Percentiles rank a stretch among this genome's conserved stretches.
Evolutionary conservation across 2,113 vertebrate genomes (phyloP).

Genomic region (Tragelaphus strepsiceros): DNA sequence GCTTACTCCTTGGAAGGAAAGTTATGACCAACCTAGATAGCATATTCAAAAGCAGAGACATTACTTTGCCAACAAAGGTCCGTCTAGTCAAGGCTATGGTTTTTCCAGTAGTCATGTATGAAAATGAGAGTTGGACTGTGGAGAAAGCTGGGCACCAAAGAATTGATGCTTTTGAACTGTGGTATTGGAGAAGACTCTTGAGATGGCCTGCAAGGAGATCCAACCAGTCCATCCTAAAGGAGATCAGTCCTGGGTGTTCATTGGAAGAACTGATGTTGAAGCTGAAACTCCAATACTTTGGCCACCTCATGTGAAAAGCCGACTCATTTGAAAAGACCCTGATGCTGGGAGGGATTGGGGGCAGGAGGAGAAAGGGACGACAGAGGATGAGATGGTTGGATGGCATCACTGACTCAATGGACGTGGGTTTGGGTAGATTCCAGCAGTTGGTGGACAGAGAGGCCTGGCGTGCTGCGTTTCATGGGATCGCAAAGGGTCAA

Average conservation of each 20-base stretch:
- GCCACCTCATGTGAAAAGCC: fast-evolving
- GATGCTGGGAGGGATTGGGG: not conserved
- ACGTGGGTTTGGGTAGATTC: not conserved
- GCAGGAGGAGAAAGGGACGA: not conserved
- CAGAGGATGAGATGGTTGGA: not conserved
- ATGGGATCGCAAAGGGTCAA: fast-evolving
- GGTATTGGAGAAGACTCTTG: not conserved
- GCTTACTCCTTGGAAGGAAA: not conserved
- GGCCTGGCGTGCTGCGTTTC: fast-evolving
- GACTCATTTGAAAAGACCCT: not conserved
- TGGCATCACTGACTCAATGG: not conserved
- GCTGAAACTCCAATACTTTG: not conserved
- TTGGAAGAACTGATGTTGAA: not conserved
- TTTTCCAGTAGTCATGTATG: not conserved
- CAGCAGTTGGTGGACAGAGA: not conserved
- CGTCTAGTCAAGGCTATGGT: not conserved
- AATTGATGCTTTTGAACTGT: not conserved
- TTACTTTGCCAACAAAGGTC: not conserved
- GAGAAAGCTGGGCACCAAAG: not conserved
- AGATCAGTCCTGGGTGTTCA: not conserved
- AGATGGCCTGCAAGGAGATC: not conserved
- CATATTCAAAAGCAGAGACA: not conserved
- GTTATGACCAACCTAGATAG: not conserved
- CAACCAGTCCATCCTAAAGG: not conserved
- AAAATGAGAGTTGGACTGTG: not conserved